These are phyloP conservation scores for Amblyjoppa proteus DNA, from an alignment of 2,888 invertebrate species.

Conservation along the genomic window DNA sequence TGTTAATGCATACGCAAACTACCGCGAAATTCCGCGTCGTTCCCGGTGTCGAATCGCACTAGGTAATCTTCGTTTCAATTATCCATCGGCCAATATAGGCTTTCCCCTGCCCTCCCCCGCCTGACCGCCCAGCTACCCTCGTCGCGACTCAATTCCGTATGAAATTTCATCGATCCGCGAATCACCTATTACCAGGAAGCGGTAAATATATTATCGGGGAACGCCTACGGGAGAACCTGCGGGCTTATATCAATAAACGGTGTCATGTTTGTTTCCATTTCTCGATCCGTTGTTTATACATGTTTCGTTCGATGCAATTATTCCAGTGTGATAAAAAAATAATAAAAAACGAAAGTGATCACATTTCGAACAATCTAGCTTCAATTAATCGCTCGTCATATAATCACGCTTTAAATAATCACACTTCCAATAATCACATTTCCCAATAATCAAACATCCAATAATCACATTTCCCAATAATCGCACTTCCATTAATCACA, in stretches of 20 bases:
- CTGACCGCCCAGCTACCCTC: not conserved
- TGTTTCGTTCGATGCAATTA: not conserved
- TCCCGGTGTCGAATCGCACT: not conserved
- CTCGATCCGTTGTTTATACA: not conserved
- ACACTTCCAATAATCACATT: too few species aligned
- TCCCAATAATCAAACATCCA: too few species aligned
- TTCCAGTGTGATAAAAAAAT: not conserved
- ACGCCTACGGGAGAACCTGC: not conserved
- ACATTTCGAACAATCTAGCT: not conserved
- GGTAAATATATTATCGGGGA: not conserved
- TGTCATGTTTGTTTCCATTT: not conserved
- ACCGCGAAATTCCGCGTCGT: not conserved
- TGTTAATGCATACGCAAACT: conserved; percentile 15
- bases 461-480: too few species aligned
- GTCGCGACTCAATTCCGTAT: not conserved
- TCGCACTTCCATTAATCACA: too few species aligned
- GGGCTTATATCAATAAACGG: not conserved
- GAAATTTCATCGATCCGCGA: not conserved
- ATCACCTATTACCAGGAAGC: not conserved
- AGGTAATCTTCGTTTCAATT: conserved; percentile 41
- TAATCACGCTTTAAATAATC: too few species aligned
- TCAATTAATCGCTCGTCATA: too few species aligned
- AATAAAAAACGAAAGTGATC: not conserved
- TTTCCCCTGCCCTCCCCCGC: not conserved
- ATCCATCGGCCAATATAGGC: conserved; percentile 33